Base-by-base conservation (phyloP, 2,797 vertebrate genomes). In the Champsocephalus gunnari region DNA sequence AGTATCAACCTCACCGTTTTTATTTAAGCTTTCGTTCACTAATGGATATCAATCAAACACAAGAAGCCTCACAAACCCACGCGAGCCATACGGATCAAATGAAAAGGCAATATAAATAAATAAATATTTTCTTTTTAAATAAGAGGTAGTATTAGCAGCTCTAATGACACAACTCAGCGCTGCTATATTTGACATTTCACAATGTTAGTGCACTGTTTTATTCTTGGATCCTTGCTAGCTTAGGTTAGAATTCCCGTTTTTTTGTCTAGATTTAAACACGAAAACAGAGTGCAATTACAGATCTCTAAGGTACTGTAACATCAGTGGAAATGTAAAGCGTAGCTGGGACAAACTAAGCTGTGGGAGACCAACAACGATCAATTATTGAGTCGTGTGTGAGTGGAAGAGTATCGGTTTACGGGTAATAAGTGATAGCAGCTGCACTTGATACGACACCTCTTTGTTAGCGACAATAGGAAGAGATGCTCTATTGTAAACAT, bases 311-410 rank as follows among this genome's bases (percentile, higher is more conserved):
- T 58, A 45, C 64, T 59, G 53, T 43, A 65, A 51, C 63, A 71
- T 62, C 49, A 51, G 61, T 83, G 70, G 71, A 79, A 72, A 78
- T 73, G 77, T 74, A 66, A 87, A 87, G 83, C 75, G 80, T 70
- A 70, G 59, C 44, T 17, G 73, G 14, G 55, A 66, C 81, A 72
- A 84, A 71, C 71, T 77, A 81, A 86, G 83, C 83, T 67, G 70
- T 50, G 74, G 88, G 86, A 91, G 92, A 85, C 82, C 77, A 65
- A 63, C 79, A 75, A 43, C 73, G 60, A 92, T 96, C 75, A 95
- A 95, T 95, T 87, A 95, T 95, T 94, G 72, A 95, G 75, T 86
- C 79, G 84, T 83, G 81, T 84, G 87, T 70, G 81, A 85, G 89
- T 85, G 73, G 71, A 34, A 11, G 49, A 71, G 89, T 88, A 89